Percentiles rank a stretch among this genome's conserved stretches.
Evolutionary conservation across 2,113 vertebrate species (phyloP).

Genomic region (Rhynchomys soricoides): DNA sequence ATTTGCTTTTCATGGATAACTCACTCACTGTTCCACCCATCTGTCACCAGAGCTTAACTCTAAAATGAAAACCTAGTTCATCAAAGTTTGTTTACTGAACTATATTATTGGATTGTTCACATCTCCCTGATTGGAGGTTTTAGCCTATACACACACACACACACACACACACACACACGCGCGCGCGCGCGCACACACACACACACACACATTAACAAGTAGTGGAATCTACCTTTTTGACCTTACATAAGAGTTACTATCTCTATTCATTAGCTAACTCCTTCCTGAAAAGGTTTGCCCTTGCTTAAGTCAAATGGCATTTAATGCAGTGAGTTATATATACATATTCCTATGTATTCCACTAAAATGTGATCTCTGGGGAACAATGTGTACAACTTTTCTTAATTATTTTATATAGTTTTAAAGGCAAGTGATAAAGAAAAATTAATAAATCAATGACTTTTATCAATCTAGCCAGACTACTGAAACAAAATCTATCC

Average conservation of each 20-base stretch:
- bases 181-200: no score
- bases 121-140: not conserved
- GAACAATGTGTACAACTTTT: not conserved
- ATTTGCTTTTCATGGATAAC: not conserved
- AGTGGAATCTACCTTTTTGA: not conserved
- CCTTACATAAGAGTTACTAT: not conserved
- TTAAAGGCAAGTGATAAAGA: not conserved
- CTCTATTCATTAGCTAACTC: not conserved
- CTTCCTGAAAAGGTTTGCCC: not conserved
- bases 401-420: conserved; percentile 9
- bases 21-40: not conserved
- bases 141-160: not conserved
- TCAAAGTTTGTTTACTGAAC: not conserved
- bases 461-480: not conserved
- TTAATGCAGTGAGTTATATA: not conserved
- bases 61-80: not conserved
- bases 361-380: not conserved
- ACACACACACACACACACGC: not conserved
- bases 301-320: not conserved
- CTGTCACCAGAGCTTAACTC: not conserved
- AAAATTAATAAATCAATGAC: not conserved
- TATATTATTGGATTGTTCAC: not conserved
- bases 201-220: not conserved
- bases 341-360: not conserved
- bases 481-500: not conserved